Evolutionary conservation across 2,888 invertebrate genomes (phyloP).

Genomic region (Petrolisthes cinctipes): DNA sequence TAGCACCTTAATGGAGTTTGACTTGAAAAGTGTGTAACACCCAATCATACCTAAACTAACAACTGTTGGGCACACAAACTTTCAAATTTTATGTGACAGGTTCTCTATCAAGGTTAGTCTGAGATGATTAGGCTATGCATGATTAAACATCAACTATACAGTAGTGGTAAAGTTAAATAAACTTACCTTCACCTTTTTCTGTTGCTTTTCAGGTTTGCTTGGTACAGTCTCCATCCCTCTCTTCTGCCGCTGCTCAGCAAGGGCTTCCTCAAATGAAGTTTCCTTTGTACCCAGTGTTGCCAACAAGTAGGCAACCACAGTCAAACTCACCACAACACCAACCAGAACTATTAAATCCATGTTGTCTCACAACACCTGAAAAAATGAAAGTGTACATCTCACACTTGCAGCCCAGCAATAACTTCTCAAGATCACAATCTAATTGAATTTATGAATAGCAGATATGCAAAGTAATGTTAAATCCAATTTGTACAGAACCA

Average conservation of each 20-base stretch:
- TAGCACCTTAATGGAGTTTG: no score
- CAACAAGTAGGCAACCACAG: conserved; percentile 40
- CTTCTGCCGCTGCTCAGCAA: conserved; percentile 56
- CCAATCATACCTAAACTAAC: no score
- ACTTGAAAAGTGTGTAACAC: no score
- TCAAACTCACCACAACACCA: conserved; percentile 53
- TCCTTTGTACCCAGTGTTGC: conserved; percentile 59
- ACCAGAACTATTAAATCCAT: conserved; percentile 53
- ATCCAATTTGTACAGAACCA: not conserved
- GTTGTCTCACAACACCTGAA: conserved; percentile 27
- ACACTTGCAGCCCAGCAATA: not conserved
- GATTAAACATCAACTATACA: no score
- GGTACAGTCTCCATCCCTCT: conserved; percentile 44
- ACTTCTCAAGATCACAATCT: not conserved
- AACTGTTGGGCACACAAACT: no score
- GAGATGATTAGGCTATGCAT: no score
- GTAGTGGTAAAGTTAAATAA: not conserved
- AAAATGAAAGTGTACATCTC: not conserved
- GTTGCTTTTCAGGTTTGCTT: conserved; percentile 40
- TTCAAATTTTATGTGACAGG: no score
- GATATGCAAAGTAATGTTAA: not conserved
- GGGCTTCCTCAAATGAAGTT: conserved; percentile 56
- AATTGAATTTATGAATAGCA: not conserved
- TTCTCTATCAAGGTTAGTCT: no score
- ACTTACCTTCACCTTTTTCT: conserved; percentile 46